Evolutionary conservation across 2,888 invertebrate species (phyloP), one percentile per base, ranked within the genome.

Genomic region (Eristalinus sepulchralis): DNA sequence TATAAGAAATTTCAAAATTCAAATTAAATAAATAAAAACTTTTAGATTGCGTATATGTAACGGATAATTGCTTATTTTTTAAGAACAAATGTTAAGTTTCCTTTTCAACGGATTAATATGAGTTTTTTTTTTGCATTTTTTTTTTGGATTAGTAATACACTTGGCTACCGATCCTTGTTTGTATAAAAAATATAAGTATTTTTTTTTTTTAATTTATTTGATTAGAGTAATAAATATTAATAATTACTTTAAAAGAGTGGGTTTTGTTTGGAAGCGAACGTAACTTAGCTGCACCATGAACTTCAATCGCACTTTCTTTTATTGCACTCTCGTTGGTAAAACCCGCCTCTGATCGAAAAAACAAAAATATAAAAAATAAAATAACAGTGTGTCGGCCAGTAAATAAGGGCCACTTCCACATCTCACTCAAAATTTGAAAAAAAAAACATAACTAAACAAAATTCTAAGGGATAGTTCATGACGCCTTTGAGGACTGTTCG

Each of bases 21-120:
- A 59, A 24, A 62, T 6, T 22, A 64, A 63, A 53, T 34, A 39
- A 31, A 70, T 36, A 64, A 59, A 33, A 47, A 33, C 31, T 53
- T 55, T 55, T 11, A 47, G 36, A 82, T 33, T 82, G 57, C 53
- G 47, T 67, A 39, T 57, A 22, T 24, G 83, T 82, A 87, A 77
- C 71, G 39, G n/a, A 62, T 71, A 83, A 60, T 34, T 68, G 36
- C 31, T 39, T 62, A 33, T 53, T 79, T 64, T 73, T 62, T 62
- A 81, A 85, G 81, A 88, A 81, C 79, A 84, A 72, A 66, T 71
- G 57, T 79, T 76, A 81, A 20, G n/a, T 63, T 71, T 57, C 53
- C 34, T 78, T 55, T 72, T 78, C 31, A 64, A 72, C 66, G 31
- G 71, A 63, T 62, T 53, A 60, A 47, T 55, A 68, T 55, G 27